phyloP scores from a whole-genome alignment of 2,113 vertebrate species.

The Urocynchramus pylzowi region DNA sequence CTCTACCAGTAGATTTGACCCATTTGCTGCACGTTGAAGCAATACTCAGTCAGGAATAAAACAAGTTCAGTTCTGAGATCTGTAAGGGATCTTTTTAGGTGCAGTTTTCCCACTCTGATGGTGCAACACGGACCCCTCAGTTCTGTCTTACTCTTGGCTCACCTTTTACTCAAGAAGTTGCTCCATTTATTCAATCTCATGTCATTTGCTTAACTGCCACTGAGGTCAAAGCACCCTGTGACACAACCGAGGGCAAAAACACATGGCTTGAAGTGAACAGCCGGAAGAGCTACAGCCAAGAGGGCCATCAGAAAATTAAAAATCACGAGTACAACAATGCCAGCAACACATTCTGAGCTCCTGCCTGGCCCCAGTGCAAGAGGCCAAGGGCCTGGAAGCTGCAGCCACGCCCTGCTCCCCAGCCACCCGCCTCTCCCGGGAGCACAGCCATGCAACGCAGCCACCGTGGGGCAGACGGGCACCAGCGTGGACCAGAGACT shows the following conservation, averaged over 20 bases:
- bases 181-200: background rate
- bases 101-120: background rate
- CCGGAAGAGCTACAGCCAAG: background rate
- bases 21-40: background rate
- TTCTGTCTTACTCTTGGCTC: background rate
- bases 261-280: background rate
- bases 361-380: rapidly evolving
- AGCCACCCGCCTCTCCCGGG: rapidly evolving
- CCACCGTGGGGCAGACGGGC: background rate
- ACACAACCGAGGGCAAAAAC: background rate
- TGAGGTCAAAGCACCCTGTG: background rate
- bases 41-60: background rate
- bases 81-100: background rate
- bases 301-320: background rate
- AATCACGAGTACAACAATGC: rapidly evolving
- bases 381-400: background rate
- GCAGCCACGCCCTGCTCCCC: background rate
- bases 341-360: background rate
- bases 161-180: background rate
- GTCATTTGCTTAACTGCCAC: background rate
- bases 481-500: background rate
- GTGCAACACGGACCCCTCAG: background rate
- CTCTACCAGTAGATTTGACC: background rate
- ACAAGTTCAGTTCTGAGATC: background rate
- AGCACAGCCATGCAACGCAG: background rate